Base-by-base conservation (phyloP, 64 coral and sea anemone genomes). In the Montipora efflorescens region DNA sequence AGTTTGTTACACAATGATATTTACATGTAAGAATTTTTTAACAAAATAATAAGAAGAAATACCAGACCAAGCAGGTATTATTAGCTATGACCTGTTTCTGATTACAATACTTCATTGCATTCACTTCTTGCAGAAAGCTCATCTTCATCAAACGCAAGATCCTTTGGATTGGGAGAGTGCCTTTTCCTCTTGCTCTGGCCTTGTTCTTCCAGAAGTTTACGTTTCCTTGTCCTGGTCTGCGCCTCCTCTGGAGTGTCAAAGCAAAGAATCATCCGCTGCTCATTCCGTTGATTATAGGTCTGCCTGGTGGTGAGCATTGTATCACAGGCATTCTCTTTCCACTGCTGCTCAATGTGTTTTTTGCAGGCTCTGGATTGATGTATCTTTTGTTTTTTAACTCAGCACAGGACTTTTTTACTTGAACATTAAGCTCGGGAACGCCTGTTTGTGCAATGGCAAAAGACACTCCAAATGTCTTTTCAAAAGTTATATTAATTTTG, bases 81-180 rank as follows among this genome's bases (percentile, higher is more conserved):
- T 7, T 1, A 71, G 10, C 16, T 71, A 71, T 71, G 67, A 71
- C 4, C 67, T 71, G 4, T 71, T 19, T 71, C 67, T 71, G 67
- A 71, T 71, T 71, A 71, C 67, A 71, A 18, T 16, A 55, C 25
- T 62, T 84, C 81, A 84, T 84, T 62, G 21, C 16, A 66, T 84
- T 84, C 13, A 84, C 81, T 84, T 64, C 81, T 70, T 70, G 16
- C 15, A 84, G 81, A 25, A 43, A 84, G 81, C 66, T 23, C 81
- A 67, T 84, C 10, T 59, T 84, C 25, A 48, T 84, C 81, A 84
- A 84, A 84, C 0, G 61, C 55, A 84, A 84, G 58, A 44, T 66
- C 20, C 11, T 48, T 15, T 64, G 81, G 81, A 6, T 36, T 62
- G 18, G 57, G 57, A 45, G 81, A 84, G 66, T 84, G 55, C 66